Percentiles rank a stretch among this genome's conserved stretches.
phyloP scores from a whole-genome alignment of 2,797 vertebrate genomes.

The Gobio occitaniae region DNA sequence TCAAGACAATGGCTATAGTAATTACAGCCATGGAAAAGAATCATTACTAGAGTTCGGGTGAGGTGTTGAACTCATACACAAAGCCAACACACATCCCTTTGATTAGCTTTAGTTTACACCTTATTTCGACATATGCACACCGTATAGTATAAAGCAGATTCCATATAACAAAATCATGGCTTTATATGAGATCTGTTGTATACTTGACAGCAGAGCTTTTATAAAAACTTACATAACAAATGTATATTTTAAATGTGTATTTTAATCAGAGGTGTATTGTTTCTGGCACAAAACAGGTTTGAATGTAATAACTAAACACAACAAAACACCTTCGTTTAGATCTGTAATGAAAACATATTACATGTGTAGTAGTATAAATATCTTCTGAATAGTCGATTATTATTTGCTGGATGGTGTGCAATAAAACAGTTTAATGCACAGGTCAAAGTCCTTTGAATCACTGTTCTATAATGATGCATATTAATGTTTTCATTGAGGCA shows the following conservation, averaged over 20 bases:
- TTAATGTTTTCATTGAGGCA: no score
- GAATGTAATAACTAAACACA: neutral
- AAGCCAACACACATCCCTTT: constrained; percentile 57
- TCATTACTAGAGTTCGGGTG: constrained; percentile 72
- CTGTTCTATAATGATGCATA: no score
- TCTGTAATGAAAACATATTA: neutral
- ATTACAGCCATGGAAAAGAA: constrained; percentile 72
- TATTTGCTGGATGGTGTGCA: no score
- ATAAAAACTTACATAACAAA: neutral
- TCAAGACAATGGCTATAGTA: constrained; percentile 75
- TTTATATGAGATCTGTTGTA: neutral
- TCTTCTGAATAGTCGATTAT: no score
- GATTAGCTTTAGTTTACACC: constrained; percentile 57
- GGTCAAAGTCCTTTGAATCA: no score
- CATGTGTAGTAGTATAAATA: neutral
- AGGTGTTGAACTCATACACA: constrained; percentile 67
- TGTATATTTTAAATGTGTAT: neutral
- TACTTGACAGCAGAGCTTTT: neutral
- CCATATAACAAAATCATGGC: neutral
- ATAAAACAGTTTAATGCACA: no score
- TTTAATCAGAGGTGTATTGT: neutral
- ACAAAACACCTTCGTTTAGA: neutral
- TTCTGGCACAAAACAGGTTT: neutral
- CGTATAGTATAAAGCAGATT: neutral
- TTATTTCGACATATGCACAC: neutral